These are phyloP conservation scores for Heloderma charlesbogerti DNA, from an alignment of 2,113 vertebrate genomes.

Conservation along the genomic window DNA sequence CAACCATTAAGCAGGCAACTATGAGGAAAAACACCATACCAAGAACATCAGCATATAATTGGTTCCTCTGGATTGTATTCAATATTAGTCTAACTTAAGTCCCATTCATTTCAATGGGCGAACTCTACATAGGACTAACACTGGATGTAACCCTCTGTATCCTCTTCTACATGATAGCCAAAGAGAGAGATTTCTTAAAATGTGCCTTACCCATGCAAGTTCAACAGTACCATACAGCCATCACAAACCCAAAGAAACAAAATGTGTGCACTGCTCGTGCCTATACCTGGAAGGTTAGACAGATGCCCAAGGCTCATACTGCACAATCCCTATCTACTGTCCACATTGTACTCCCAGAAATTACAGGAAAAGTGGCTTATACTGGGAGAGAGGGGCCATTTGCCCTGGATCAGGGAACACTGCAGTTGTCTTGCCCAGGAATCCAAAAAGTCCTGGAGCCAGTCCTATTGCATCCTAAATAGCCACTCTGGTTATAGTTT, in stretches of 20 bases:
- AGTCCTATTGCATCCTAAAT: no score
- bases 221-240: conserved; percentile 54
- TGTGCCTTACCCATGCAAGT: conserved; percentile 46
- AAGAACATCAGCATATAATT: conserved; percentile 54
- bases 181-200: conserved; percentile 59
- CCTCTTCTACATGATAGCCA: conserved; percentile 5
- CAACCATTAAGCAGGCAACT: conserved; percentile 23
- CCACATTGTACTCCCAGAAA: background rate
- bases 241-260: conserved; percentile 55
- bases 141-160: conserved; percentile 10
- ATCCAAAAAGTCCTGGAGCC: background rate
- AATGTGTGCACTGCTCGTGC: background rate
- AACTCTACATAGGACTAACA: no score
- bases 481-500: no score
- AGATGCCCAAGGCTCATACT: background rate
- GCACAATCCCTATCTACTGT: background rate
- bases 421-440: background rate
- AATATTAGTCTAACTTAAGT: no score
- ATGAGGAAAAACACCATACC: conserved; percentile 34
- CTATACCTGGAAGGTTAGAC: background rate
- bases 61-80: background rate
- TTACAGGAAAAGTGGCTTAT: background rate
- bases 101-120: no score
- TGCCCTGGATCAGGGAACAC: background rate
- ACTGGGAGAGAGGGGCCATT: background rate